Evolutionary conservation across 1,140 invertebrate genomes (phyloP).

Genomic region (Drosophila orena): DNA sequence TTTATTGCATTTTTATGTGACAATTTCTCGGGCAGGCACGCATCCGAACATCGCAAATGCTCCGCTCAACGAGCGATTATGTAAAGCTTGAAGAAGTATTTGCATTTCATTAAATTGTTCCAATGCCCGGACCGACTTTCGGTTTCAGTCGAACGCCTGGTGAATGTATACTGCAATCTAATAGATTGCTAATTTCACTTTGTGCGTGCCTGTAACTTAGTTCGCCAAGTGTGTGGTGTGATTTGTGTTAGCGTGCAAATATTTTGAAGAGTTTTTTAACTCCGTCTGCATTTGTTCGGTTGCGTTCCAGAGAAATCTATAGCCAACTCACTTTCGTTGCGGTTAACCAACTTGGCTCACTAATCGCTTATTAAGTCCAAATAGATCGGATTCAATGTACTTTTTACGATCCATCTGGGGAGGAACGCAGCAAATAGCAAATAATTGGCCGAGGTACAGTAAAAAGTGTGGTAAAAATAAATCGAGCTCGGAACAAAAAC

Average conservation of each 20-base stretch:
- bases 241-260: slow-evolving; percentile 70
- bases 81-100: slow-evolving; percentile 41
- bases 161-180: slow-evolving; percentile 44
- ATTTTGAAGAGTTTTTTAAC: slow-evolving; percentile 66
- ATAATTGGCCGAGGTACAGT: slow-evolving; percentile 29
- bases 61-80: slow-evolving; percentile 42
- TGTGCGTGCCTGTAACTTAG: slow-evolving; percentile 63
- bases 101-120: slow-evolving; percentile 39
- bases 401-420: slow-evolving; percentile 65
- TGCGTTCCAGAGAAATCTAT: slow-evolving; percentile 68
- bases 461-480: slow-evolving; percentile 26
- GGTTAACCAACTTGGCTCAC: slow-evolving; percentile 78
- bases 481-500: slow-evolving; percentile 9
- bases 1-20: slow-evolving; percentile 83
- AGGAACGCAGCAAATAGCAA: slow-evolving; percentile 57
- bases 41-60: slow-evolving; percentile 18
- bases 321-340: slow-evolving; percentile 78
- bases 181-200: slow-evolving; percentile 79
- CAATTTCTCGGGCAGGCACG: slow-evolving; percentile 54
- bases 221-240: slow-evolving; percentile 52
- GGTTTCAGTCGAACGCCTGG: slow-evolving; percentile 58
- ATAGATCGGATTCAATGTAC: slow-evolving; percentile 66
- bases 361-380: slow-evolving; percentile 82
- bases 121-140: slow-evolving; percentile 55
- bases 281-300: slow-evolving; percentile 28